Percentiles rank a stretch among this genome's conserved stretches.
Conservation (phyloP, 2,888 invertebrate genomes). For the Drosophila paramelanica region DNA sequence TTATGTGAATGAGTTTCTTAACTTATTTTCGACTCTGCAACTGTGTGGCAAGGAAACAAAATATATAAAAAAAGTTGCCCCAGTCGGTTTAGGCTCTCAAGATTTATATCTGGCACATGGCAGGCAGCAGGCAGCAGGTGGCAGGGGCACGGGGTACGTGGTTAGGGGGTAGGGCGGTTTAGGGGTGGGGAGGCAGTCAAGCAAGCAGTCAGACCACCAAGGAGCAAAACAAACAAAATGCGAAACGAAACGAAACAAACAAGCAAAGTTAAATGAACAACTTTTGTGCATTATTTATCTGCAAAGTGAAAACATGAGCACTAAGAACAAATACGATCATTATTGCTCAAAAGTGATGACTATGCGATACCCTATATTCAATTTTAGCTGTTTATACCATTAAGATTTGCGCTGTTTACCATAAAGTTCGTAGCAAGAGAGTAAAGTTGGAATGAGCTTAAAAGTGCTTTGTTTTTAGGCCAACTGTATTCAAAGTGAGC, state of each 20-base stretch:
- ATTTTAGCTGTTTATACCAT: background rate
- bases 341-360: background rate
- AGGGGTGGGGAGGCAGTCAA: conserved; percentile 13
- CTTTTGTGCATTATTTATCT: conserved; percentile 79
- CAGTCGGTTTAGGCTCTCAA: conserved; percentile 46
- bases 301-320: conserved; percentile 60
- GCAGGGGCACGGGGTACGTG: background rate
- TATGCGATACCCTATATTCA: conserved; percentile 5
- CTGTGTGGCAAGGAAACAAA: conserved; percentile 18
- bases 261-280: conserved; percentile 80
- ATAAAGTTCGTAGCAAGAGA: no score
- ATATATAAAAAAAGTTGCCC: conserved; percentile 37
- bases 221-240: conserved; percentile 52
- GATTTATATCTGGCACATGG: conserved; percentile 79
- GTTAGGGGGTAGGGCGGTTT: background rate
- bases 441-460: no score
- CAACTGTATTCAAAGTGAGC: background rate
- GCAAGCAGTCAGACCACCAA: conserved; percentile 39
- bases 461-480: no score
- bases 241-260: conserved; percentile 67
- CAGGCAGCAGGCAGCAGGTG: conserved; percentile 32
- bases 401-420: no score
- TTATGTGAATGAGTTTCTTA: conserved; percentile 80
- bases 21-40: conserved; percentile 57
- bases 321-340: conserved; percentile 36